A percentile compares a stretch with the other conserved stretches of the same genome.
phyloP scores from a whole-genome alignment of 2,113 vertebrate genomes.

The Gulo gulo region DNA sequence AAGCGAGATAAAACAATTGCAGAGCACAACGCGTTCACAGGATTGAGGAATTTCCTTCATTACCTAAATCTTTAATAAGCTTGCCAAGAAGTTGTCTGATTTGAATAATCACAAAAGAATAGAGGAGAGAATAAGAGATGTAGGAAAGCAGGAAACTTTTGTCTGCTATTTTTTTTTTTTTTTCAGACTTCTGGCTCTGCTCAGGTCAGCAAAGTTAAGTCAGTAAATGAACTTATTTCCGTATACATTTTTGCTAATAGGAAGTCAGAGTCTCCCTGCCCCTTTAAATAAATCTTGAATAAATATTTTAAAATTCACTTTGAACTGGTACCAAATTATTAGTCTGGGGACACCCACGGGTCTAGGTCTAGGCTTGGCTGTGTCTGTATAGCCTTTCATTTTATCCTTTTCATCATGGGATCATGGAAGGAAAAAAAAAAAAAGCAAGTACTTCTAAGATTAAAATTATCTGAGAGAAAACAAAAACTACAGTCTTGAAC shows the following conservation, averaged over 20 bases:
- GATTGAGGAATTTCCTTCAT: conserved; percentile 61
- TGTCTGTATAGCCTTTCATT: conserved; percentile 32
- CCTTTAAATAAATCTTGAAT: conserved; percentile 29
- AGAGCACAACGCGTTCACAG: not conserved
- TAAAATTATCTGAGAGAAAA: conserved; percentile 40
- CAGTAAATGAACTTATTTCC: conserved; percentile 7
- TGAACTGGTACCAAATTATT: conserved; percentile 26
- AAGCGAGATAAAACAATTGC: not conserved
- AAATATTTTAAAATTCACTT: conserved; percentile 53
- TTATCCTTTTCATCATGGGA: conserved; percentile 26
- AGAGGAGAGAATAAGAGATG: not conserved
- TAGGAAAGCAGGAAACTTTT: conserved; percentile 4
- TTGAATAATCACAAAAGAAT: conserved; percentile 32
- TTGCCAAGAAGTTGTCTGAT: conserved; percentile 58
- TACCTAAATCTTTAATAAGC: conserved; percentile 44
- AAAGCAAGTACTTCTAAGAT: not conserved
- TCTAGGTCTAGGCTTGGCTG: not conserved
- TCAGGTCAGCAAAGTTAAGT: conserved; percentile 19
- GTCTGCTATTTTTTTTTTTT: not conserved
- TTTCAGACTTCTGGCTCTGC: not conserved
- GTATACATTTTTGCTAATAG: conserved; percentile 40
- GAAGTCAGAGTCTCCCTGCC: not conserved
- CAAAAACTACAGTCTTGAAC: not conserved
- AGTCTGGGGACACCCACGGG: not conserved
- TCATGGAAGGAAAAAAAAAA: not conserved